These are phyloP conservation scores for Hyposoter didymator DNA, from an alignment of 2,888 invertebrate species.

Conservation along the genomic window DNA sequence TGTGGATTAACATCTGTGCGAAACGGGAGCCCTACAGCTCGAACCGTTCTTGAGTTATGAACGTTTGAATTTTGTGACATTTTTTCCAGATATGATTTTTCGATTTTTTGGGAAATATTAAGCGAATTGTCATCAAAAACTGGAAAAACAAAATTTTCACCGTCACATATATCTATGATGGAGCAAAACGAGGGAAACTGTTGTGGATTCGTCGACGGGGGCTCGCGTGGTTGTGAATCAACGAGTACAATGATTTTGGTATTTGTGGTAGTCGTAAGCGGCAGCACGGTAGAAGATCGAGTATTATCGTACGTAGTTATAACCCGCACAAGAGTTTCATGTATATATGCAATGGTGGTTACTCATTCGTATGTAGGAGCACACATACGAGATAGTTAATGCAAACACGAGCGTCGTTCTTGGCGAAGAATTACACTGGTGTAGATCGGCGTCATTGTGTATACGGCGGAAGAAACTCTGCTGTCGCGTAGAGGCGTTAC, in stretches of 20 bases:
- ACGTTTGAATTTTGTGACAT: too few species aligned
- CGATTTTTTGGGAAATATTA: too few species aligned
- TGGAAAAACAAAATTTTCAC: too few species aligned
- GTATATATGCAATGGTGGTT: constrained; percentile 37
- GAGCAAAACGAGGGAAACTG: neutral
- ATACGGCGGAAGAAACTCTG: constrained; percentile 60
- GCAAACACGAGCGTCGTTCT: constrained; percentile 38
- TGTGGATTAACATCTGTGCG: too few species aligned
- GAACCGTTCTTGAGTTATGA: too few species aligned
- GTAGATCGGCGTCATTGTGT: constrained; percentile 47
- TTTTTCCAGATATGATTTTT: too few species aligned
- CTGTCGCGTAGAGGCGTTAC: constrained; percentile 60
- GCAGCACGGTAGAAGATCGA: constrained; percentile 12
- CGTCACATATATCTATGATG: too few species aligned
- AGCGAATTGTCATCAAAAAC: too few species aligned
- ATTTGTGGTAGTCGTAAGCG: constrained; percentile 25
- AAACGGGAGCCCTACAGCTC: too few species aligned
- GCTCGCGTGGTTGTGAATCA: constrained; percentile 16
- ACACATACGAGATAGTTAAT: constrained; percentile 9
- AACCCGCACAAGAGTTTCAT: constrained; percentile 13
- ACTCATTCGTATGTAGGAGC: constrained; percentile 65
- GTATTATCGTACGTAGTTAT: constrained; percentile 18
- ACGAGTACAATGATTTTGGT: constrained; percentile 32
- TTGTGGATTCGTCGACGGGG: too few species aligned
- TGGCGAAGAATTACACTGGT: constrained; percentile 31